These are phyloP conservation scores for Apis mellifera DNA, from an alignment of 1,140 invertebrate genomes.

Conservation along the genomic window DNA sequence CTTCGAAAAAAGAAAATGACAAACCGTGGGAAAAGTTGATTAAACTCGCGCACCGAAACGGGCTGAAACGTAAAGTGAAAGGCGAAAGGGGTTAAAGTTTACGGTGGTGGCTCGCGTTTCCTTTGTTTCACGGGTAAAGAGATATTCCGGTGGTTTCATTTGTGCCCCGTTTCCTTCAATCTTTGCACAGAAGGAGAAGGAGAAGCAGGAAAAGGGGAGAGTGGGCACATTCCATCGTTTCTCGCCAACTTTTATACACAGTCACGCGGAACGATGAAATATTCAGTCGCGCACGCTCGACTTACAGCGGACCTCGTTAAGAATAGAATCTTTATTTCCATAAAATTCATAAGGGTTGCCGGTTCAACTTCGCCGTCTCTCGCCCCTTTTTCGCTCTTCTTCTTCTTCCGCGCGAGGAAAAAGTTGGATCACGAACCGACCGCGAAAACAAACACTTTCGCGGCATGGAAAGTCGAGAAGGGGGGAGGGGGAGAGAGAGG, in stretches of 20 bases:
- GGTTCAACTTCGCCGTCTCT: slow-evolving; percentile 25
- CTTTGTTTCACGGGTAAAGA: neutral
- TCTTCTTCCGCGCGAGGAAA: neutral
- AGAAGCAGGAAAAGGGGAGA: neutral
- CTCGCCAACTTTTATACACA: slow-evolving; percentile 42
- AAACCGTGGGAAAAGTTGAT: too few relatives aligned
- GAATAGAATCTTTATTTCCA: slow-evolving; percentile 54
- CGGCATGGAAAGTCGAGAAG: neutral
- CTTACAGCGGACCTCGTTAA: slow-evolving; percentile 48
- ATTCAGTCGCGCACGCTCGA: slow-evolving; percentile 46
- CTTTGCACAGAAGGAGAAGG: too few relatives aligned
- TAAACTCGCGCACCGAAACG: too few relatives aligned
- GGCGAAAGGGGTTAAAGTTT: neutral
- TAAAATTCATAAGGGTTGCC: slow-evolving; percentile 45
- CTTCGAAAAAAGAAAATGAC: too few relatives aligned
- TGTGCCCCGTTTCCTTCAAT: neutral
- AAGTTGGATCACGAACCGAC: slow-evolving; percentile 17
- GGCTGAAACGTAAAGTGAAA: neutral
- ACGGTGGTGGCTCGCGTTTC: neutral
- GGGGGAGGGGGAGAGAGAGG: neutral
- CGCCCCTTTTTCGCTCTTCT: neutral
- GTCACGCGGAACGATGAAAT: slow-evolving; percentile 44
- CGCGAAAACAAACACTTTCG: slow-evolving; percentile 42
- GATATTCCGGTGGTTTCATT: neutral
- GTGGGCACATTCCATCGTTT: neutral